Evolutionary conservation across 2,113 vertebrate genomes (phyloP), one percentile per base, ranked within the genome.

Genomic region (Chiloscyllium plagiosum): DNA sequence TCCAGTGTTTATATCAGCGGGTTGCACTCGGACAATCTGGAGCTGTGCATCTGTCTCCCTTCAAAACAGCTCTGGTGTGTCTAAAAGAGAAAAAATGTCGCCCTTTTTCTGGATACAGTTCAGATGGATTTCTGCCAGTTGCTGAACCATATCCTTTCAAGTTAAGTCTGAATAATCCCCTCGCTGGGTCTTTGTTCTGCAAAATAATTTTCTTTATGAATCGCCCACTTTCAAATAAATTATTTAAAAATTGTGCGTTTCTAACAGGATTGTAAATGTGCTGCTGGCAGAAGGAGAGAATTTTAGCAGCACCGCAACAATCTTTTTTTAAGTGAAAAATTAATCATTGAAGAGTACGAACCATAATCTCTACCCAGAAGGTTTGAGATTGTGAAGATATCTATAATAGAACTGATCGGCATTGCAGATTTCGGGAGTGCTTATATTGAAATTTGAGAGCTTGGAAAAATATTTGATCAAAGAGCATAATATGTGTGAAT

Each of bases 391-490:
- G 89, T 66, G 89, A 5, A 56, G 52, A n/a, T n/a, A 93, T 66
- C 52, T 47, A 37, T 65, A n/a, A 66, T 93, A 93, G 66, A 93
- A 15, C 17, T 66, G 89, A 65, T 66, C 4, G 42, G n/a, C 17
- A 20, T 93, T 66, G 56, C 61, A n/a, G 61, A 93, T 66, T 17
- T 37, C 10, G 61, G 4, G 66, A 93, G 29, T 68, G 65, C 22
- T 68, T 94, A 37, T 42, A 22, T 17, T 68, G 90, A 37, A 94
- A 66, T 66, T 90, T 61, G 87, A 94, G 61, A 37, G 33, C 33
- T n/a, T 94, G 65, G 33, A 94, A 94, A 94, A 94, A 94, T 94
- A 94, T 68, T 94, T 94, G 56, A 94, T 66, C 61, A 94, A 94
- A 94, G 65, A 22, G 33, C 68, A 42, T 68, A 37, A 68, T 68